A percentile compares a stretch with the other conserved stretches of the same genome.
These are phyloP conservation scores for Spermophilus dauricus DNA, from an alignment of 2,113 vertebrate genomes.

Conservation along the genomic window DNA sequence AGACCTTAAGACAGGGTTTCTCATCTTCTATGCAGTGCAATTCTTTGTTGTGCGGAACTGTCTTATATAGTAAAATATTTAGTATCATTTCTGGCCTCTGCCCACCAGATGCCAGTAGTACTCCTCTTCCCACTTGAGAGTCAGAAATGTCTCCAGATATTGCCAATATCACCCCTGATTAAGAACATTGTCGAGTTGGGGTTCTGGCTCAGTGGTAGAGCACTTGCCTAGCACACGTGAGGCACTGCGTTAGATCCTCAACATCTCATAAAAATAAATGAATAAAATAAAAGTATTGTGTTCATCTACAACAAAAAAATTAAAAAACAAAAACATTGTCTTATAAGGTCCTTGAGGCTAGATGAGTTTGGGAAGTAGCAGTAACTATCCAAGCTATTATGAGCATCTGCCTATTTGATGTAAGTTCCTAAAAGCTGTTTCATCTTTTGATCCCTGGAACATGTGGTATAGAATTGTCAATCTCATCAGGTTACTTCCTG, in stretches of 20 bases:
- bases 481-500: slow-evolving; percentile 48
- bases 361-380: not conserved
- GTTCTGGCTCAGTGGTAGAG: no score
- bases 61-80: not conserved
- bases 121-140: not conserved
- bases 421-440: slow-evolving; percentile 22
- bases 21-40: not conserved
- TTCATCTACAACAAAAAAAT: no score
- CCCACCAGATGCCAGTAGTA: not conserved
- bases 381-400: not conserved
- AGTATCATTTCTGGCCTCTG: not conserved
- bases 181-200: not conserved
- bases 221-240: no score
- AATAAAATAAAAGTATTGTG: no score
- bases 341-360: not conserved
- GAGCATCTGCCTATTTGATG: not conserved
- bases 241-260: no score
- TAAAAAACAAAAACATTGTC: no score
- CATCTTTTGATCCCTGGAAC: not conserved
- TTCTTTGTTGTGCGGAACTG: not conserved
- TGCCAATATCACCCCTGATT: not conserved
- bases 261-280: no score
- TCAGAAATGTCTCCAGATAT: not conserved
- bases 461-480: not conserved
- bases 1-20: not conserved